Evolutionary conservation across 2,888 invertebrate species (phyloP), one percentile per base, ranked within the genome.

Genomic region (Hanleya hanleyi): DNA sequence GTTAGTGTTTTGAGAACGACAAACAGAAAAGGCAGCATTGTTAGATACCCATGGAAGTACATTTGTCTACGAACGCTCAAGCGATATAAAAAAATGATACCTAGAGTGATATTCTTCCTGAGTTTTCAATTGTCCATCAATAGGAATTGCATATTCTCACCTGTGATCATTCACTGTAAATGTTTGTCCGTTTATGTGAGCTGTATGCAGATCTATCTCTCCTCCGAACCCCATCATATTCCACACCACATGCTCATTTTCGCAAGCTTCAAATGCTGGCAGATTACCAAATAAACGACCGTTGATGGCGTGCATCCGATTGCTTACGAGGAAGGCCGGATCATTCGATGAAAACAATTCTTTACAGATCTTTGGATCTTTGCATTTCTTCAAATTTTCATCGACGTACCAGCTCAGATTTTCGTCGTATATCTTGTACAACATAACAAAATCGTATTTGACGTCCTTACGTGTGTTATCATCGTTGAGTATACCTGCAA

Each of bases 311-410:
- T 47, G 67, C 67, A 38, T 47, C 61, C 67, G 68, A 77, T 82
- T 82, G 65, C 78, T 81, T 26, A 75, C 77, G 1, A 62, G 61
- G 57, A 83, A 84, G 1, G 32, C 75, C 12, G 38, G 41, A 36
- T 64, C 64, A 26, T 64, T 37, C 5, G 38, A 35, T 1, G 12
- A 38, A 29, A 32, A 15, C 18, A 57, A 26, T 29, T 37, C 57
- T 7, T 57, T n/a, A 29, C 69, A 69, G 2, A 33, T 35, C 18
- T 22, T 1, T 15, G 41, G n/a, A 29, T 47, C 68, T 29, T 35
- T 37, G 49, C 64, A 68, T 37, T 35, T 47, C 15, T 33, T 18
- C 15, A 69, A 15, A 36, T 72, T 68, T 15, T 68, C 51, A 7
- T 68, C 50, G 12, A 51, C 18, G 33, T 68, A 68, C 68, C 49